A percentile compares a stretch with the other conserved stretches of the same genome.
These are phyloP conservation scores for Mystacides longicornis DNA, from an alignment of 2,888 invertebrate genomes.

Conservation along the genomic window DNA sequence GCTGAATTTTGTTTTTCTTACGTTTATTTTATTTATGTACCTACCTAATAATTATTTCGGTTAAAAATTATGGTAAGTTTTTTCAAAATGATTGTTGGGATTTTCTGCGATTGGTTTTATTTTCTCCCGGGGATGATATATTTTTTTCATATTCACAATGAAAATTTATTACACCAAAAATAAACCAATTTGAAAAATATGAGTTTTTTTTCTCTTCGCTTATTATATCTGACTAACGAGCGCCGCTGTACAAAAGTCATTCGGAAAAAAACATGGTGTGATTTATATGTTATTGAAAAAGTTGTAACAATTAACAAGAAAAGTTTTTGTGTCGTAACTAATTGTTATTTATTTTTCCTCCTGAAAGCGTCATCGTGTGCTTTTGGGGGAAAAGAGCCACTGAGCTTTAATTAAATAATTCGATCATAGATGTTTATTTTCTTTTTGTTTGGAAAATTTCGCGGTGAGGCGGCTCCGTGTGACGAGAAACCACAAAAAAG, in stretches of 20 bases:
- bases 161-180: slow-evolving; percentile 8
- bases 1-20: slow-evolving; percentile 2
- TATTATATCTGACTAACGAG: not conserved
- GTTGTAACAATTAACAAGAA: not conserved
- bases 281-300: slow-evolving; percentile 2
- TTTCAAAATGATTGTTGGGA: too few relatives aligned
- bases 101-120: slow-evolving; percentile 16
- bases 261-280: not conserved
- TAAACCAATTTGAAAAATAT: not conserved
- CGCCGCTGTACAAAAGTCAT: not conserved
- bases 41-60: not conserved
- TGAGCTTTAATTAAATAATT: too few relatives aligned
- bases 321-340: not conserved
- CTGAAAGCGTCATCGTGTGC: not conserved
- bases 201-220: not conserved
- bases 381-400: too few relatives aligned
- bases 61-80: slow-evolving; percentile 6
- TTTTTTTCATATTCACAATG: slow-evolving; percentile 2
- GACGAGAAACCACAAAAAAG: too few relatives aligned
- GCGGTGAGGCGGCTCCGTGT: too few relatives aligned
- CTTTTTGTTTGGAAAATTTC: too few relatives aligned
- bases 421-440: too few relatives aligned
- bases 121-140: slow-evolving; percentile 6
- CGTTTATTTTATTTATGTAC: too few relatives aligned
- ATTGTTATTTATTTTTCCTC: not conserved